Evolutionary conservation across 35 echinoderm and acorn worm genomes (phyloP), one percentile per base, ranked within the genome.

Genomic region (Heliocidaris tuberculata): DNA sequence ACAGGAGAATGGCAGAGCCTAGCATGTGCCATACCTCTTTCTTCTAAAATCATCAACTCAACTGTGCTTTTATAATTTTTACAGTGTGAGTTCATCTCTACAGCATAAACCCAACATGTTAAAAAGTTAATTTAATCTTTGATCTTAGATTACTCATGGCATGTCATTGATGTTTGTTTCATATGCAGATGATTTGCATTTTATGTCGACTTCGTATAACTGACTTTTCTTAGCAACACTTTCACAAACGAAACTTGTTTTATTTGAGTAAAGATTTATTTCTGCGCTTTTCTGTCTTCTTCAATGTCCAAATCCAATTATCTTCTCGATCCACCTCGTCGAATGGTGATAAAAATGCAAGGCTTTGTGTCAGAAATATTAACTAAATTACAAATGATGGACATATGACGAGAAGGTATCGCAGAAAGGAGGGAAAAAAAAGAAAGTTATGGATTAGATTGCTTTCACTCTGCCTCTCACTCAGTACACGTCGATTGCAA

Each of bases 401-500:
- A 78, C 65, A 78, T 78, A 78, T 78, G 65, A 78, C 65, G 27
- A 4, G 65, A 78, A 78, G 65, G 65, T 78, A 78, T 78, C 65
- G 21, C 65, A 27, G 65, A 78, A 78, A 78, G 27, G 65, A 78
- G 27, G 3, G 3, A 42, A 42, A 42, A 78, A 71, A 17, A 78
- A n/a, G 17, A 78, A 78, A 78, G 65, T 70, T 70, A 70, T 78
- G 65, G 65, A 78, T 78, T 78, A 78, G 65, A 78, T 78, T 78
- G 65, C 65, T 78, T 78, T 78, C 65, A 78, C 65, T 78, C 65
- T n/a, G 65, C 12, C 29, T 89, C 31, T 89, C 87, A 89, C 31
- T 89, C 87, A 89, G 31, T 89, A 89, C 87, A 89, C 31, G 87
- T 48, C 31, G 47, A 89, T 89, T 32, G 31, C 87, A 89, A 89